Evolutionary conservation across 1,140 invertebrate species (phyloP), one percentile per base, ranked within the genome.

Genomic region (Paralvinella palmiformis): DNA sequence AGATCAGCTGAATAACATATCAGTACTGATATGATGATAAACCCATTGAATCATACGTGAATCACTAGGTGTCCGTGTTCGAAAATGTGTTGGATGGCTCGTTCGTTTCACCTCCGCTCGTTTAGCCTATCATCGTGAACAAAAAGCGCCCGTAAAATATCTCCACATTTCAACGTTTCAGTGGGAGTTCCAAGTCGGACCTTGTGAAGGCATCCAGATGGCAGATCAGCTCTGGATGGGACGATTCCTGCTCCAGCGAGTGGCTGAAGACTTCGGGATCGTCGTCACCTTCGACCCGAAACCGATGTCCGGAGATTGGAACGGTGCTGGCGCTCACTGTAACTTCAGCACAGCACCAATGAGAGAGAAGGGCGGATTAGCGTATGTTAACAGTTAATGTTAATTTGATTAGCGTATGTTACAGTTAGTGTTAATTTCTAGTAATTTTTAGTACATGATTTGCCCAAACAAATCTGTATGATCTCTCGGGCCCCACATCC

Each of bases 151-250:
- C n/a, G 10, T 10, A 41, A 10, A 10, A 41, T 55, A 10, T 10
- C 10, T 55, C 10, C 52, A 10, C 17, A 20, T 55, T 6, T 90
- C 68, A 27, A 10, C 17, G 27, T 57, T 66, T 10, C 71, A 81
- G 78, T 82, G 81, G 78, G 80, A 83, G 72, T 84, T 82, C 73
- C 82, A 84, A 71, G 78, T 83, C 24, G 67, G 67, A 35, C 63
- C 64, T 1, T 66, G 67, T 29, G 60, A 88, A 66, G 93, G 93
- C 0, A 92, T 96, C 61, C 80, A 80, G 2, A 88, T 88, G 68
- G 92, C 90, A 3, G 94, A 96, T 71, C 89, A 96, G 72, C 77
- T 97, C 1, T 96, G 94, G 94, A 86, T 96, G 63, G 86, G 92
- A 0, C 84, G 94, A 20, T 80, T 72, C 76, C 84, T 96, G 20